Evolutionary conservation across 2,797 vertebrate species (phyloP), one percentile per base, ranked within the genome.

Genomic region (Onychomys leucogaster): DNA sequence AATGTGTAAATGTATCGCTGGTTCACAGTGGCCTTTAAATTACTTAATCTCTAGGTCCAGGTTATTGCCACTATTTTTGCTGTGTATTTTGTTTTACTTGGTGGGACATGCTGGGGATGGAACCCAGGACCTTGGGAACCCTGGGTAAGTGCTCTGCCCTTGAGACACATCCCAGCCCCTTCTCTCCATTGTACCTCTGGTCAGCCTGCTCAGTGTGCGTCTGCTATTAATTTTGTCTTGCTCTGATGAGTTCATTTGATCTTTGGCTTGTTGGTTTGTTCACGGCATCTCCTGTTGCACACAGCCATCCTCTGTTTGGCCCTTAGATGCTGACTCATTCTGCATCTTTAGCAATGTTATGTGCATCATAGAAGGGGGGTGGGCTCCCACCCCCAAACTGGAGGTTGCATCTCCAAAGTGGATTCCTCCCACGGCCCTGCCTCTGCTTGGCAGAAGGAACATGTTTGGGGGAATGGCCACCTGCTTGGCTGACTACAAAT

Each of bases 11-110:
- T 4, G 19, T 37, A 3, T 41, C 86, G 65, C 49, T 82, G n/a
- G 57, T 49, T 96, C 49, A 10, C n/a, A 63, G 32, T 43, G 19
- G n/a, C 49, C 82, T 90, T 90, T 41, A 96, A 83, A 34, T 94
- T 55, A 27, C 75, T 69, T 23, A 57, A 11, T 63, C 49, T 16
- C 43, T 34, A 84, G 4, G 25, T 63, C 55, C 41, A 57, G 23
- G 16, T 32, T 29, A 32, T 41, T 7, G 3, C 85, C 12, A 69
- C 8, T 8, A 55, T 61, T 57, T 57, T 41, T 34, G 65, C 65
- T n/a, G 32, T n/a, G 7, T 37, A 3, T 46, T 85, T 94, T 55
- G 61, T 78, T 86, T 91, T 55, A 75, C 88, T 77, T 52, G 71
- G 69, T 27, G 16, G 13, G 23, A 27, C 5, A 34, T 41, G 25